phyloP scores from a whole-genome alignment of 2,113 vertebrate genomes.

The Rhegmatorhina hoffmannsi region DNA sequence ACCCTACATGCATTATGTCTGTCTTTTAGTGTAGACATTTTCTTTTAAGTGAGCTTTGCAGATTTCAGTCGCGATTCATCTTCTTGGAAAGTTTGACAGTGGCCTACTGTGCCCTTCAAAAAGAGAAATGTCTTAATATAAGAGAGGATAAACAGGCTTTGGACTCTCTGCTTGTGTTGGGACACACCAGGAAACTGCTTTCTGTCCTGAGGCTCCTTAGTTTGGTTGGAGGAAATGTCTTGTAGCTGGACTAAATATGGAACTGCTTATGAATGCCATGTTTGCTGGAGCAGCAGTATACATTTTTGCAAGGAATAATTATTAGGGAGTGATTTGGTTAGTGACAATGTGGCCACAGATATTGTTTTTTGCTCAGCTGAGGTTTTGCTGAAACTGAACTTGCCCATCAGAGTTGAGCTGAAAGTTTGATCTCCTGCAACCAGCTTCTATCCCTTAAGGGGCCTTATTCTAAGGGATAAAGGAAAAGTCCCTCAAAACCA shows the following conservation, averaged over 20 bases:
- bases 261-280: neutral
- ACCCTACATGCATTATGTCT: fast-evolving
- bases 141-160: neutral
- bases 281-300: neutral
- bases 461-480: neutral
- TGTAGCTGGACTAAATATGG: neutral
- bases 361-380: neutral
- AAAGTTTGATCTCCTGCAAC: neutral
- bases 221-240: neutral
- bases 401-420: neutral
- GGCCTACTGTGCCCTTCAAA: neutral
- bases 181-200: neutral
- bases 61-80: neutral
- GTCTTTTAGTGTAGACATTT: neutral
- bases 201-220: neutral
- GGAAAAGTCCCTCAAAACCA: neutral
- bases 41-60: neutral
- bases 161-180: neutral
- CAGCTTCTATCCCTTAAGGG: neutral
- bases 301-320: neutral
- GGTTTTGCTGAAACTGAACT: neutral
- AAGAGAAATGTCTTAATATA: neutral
- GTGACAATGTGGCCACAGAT: neutral
- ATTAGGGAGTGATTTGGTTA: neutral
- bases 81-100: neutral